Evolutionary conservation across 2,113 vertebrate species (phyloP).

Genomic region (Aptenodytes forsteri): DNA sequence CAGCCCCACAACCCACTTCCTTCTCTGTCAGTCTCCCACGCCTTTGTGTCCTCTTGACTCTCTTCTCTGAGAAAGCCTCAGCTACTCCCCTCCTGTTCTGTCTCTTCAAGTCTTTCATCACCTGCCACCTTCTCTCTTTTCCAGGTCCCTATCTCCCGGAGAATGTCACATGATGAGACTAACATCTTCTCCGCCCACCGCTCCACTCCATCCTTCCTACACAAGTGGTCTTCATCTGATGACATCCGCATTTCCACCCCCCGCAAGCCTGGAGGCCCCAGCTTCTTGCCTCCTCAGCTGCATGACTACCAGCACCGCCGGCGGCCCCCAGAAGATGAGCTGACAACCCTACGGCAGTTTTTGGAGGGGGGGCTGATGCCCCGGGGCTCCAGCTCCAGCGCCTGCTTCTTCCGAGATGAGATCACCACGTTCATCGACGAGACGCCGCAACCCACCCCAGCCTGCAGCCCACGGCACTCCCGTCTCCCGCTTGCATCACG

Average conservation of each 20-base stretch:
- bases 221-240: slow-evolving; percentile 85
- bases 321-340: slow-evolving; percentile 66
- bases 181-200: slow-evolving; percentile 79
- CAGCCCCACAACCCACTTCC: neutral
- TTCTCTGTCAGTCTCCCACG: neutral
- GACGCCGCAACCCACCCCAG: slow-evolving; percentile 77
- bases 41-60: neutral
- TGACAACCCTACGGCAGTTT: slow-evolving; percentile 78
- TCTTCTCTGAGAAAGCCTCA: neutral
- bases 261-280: slow-evolving; percentile 57
- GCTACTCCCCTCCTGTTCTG: neutral
- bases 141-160: slow-evolving; percentile 79
- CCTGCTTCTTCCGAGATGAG: slow-evolving; percentile 82
- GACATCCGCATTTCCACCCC: slow-evolving; percentile 75
- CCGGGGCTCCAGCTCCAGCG: slow-evolving; percentile 63
- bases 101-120: neutral
- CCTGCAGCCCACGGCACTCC: slow-evolving; percentile 76
- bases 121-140: neutral
- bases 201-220: slow-evolving; percentile 76
- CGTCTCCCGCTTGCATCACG: slow-evolving; percentile 34
- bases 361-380: slow-evolving; percentile 71
- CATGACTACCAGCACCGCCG: slow-evolving; percentile 68
- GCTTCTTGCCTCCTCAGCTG: slow-evolving; percentile 70
- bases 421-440: slow-evolving; percentile 83
- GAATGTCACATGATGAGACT: slow-evolving; percentile 82